Percentiles rank a stretch among this genome's conserved stretches.
These are phyloP conservation scores for Rhabdomys pumilio DNA, from an alignment of 2,797 vertebrate species.

Conservation along the genomic window DNA sequence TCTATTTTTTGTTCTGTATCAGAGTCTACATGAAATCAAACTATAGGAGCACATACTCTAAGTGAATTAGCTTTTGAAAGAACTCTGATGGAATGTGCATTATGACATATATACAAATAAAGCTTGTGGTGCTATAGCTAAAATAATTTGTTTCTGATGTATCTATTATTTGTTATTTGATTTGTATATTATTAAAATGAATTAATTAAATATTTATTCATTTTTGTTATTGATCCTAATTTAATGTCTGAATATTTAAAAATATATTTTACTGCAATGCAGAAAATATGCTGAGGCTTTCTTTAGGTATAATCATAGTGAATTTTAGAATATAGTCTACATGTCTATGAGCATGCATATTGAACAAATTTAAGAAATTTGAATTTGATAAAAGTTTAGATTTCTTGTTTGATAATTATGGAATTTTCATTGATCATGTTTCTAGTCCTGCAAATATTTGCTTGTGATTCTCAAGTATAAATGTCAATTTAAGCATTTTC, in stretches of 20 bases:
- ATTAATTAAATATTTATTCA: neutral
- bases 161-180: slow-evolving; percentile 31
- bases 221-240: slow-evolving; percentile 28
- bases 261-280: neutral
- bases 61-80: neutral
- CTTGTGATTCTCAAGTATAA: neutral
- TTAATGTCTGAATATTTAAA: neutral
- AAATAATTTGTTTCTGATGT: neutral
- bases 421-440: neutral
- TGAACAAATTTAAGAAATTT: neutral
- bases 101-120: neutral
- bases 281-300: neutral
- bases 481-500: neutral
- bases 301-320: slow-evolving; percentile 19
- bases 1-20: neutral
- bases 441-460: neutral
- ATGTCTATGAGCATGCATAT: neutral
- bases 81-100: neutral
- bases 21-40: neutral
- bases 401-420: slow-evolving; percentile 10
- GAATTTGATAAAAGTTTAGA: neutral
- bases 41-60: neutral
- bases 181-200: slow-evolving; percentile 5
- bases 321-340: neutral
- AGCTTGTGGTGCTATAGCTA: neutral